phyloP scores from a whole-genome alignment of 2,888 invertebrate species.

The Machimus atricapillus region DNA sequence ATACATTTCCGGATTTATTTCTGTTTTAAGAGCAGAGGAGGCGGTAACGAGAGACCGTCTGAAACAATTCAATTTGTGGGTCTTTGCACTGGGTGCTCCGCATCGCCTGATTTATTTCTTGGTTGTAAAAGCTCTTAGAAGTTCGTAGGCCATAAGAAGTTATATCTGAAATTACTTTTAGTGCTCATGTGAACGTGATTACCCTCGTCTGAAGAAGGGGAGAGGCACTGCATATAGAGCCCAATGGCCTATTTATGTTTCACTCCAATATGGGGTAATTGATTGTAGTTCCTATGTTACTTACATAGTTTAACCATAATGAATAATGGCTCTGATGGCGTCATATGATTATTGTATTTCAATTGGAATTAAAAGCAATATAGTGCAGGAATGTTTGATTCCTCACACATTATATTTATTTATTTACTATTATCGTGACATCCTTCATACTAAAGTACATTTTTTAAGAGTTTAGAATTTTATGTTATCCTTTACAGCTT shows the following conservation, averaged over 20 bases:
- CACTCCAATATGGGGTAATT: neutral
- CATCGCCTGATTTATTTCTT: neutral
- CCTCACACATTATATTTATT: too few species aligned
- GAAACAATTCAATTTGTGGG: conserved; percentile 24
- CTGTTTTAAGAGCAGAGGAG: conserved; percentile 5
- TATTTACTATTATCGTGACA: too few species aligned
- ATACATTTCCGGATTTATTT: conserved; percentile 18
- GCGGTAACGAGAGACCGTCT: neutral
- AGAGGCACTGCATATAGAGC: neutral
- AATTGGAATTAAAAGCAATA: too few species aligned
- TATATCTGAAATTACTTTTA: neutral
- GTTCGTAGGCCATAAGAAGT: neutral
- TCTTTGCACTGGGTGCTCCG: neutral
- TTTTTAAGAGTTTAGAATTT: too few species aligned
- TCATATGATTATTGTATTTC: neutral
- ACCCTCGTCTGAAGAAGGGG: neutral
- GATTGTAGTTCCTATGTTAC: neutral
- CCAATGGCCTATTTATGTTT: neutral
- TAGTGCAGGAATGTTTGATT: too few species aligned
- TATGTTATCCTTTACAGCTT: too few species aligned
- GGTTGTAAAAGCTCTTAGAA: neutral
- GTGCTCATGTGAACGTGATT: neutral
- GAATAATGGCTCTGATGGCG: neutral
- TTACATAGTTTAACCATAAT: neutral
- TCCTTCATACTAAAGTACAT: too few species aligned